These are phyloP conservation scores for Motacilla alba DNA, from an alignment of 2,113 vertebrate species.

Conservation along the genomic window DNA sequence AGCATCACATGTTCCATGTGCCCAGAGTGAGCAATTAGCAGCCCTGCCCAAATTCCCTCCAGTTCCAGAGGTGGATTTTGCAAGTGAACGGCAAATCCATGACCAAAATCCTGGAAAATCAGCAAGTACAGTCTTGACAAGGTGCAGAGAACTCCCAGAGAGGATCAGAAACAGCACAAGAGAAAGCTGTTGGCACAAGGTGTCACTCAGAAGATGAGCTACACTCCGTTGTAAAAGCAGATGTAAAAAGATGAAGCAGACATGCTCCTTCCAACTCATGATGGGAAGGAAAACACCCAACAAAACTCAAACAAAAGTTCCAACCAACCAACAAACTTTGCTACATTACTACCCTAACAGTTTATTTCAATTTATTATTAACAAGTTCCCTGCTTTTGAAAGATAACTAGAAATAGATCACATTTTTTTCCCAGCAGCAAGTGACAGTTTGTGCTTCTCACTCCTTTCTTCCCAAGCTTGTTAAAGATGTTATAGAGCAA, in stretches of 20 bases:
- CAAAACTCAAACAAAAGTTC: neutral
- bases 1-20: accelerated
- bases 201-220: neutral
- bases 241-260: neutral
- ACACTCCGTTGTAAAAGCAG: accelerated
- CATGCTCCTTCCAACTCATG: neutral
- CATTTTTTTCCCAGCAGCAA: neutral
- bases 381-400: neutral
- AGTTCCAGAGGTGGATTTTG: neutral
- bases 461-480: neutral
- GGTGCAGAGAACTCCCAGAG: neutral
- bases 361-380: neutral
- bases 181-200: neutral
- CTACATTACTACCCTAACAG: neutral
- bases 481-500: neutral
- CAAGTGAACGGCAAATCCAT: accelerated
- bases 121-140: accelerated
- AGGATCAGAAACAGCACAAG: neutral
- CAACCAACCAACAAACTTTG: neutral
- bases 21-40: neutral
- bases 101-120: neutral
- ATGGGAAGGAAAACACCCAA: neutral
- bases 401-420: neutral
- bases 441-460: neutral
- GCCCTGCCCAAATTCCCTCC: neutral